Base-by-base conservation (phyloP, 37 sponge, comb jelly and placozoan genomes). In the Cliona cf. orientalis region DNA sequence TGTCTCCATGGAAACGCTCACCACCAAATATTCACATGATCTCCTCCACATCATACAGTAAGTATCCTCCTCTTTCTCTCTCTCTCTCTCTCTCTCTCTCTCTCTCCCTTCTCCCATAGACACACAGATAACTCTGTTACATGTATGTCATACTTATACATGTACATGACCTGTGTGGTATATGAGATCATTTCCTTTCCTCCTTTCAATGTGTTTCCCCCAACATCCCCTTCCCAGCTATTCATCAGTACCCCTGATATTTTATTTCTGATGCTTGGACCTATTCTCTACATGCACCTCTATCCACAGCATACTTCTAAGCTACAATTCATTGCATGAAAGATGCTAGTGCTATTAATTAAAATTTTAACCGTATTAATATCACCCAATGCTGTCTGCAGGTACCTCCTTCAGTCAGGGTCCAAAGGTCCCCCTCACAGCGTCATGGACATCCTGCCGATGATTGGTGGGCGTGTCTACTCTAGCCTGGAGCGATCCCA, bases 381-480 rank as follows among this genome's bases (percentile, higher is more conserved):
- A 61, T 6, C 72, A 46, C 25, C 42, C 72, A 7, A n/a, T 29
- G 43, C 17, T n/a, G 4, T 40, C 7, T 73, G 1, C 45, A 88
- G 88, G 78, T 81, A 88, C 84, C 71, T 81, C 2, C 65, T 86
- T 14, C 72, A 71, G 65, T 68, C 86, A 1, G 75, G 46, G 14
- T 58, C 78, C 9, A 55, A 81, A 58, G 57, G 65, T n/a, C 74
- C 82, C 44, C 72, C 72, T 26, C 88, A 78, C 71, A 83, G 58
- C 66, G 80, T 95, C 23, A 56, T 79, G 35, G 95, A 89, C 5
- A 69, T 92, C 25, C 66, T 89, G 79, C 79, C 84, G 14, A 85
- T 89, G 93, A 80, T 93, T 23, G 96, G 85, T 1, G 90, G 84
- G 4, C 81, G 87, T 22, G 69, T 90, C 43, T 81, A 84, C 61